Evolutionary conservation across 2,888 invertebrate genomes (phyloP), one percentile per base, ranked within the genome.

Genomic region (Conops quadrifasciatus): DNA sequence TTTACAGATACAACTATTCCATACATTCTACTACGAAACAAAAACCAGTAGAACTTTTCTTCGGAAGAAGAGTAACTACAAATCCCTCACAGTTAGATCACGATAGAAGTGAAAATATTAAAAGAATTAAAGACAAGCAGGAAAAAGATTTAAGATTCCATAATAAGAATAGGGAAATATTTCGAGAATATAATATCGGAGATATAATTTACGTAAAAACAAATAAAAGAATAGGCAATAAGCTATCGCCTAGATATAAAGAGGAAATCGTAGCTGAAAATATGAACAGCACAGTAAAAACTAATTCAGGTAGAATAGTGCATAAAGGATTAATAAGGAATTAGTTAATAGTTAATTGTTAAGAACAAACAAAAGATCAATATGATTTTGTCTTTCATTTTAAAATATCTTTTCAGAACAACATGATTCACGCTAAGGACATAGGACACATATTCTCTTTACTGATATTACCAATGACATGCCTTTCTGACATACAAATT

Each of bases 191-290:
- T 45, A 24, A 65, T 30, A 67, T 51, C 49, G 71, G 75, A 16
- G 71, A 76, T 62, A 49, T 36, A 1, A 67, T 76, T 26, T 74
- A 60, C 16, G 72, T 75, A 1, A 74, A 71, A 64, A 67, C 66
- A 11, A 76, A 72, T 30, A 73, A 72, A 66, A 43, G 74, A 30
- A 13, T 72, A 71, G 74, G 74, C 13, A 72, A 65, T 2, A 75
- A 74, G 28, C 26, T 74, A 36, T 73, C 72, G 1, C 28, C 70
- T n/a, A 72, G 71, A 49, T 77, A 72, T 53, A 71, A 51, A 9
- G 59, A 71, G 30, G 68, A 75, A 62, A 73, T 71, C 11, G 72
- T 75, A 11, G 72, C 70, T 36, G 73, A 73, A 71, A 30, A 65
- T 28, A 51, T 24, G 16, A 47, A 63, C 43, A 36, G n/a, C 11